A percentile compares a stretch with the other conserved stretches of the same genome.
Conservation (phyloP, 2,113 vertebrate genomes). For the Cheilinus undulatus region DNA sequence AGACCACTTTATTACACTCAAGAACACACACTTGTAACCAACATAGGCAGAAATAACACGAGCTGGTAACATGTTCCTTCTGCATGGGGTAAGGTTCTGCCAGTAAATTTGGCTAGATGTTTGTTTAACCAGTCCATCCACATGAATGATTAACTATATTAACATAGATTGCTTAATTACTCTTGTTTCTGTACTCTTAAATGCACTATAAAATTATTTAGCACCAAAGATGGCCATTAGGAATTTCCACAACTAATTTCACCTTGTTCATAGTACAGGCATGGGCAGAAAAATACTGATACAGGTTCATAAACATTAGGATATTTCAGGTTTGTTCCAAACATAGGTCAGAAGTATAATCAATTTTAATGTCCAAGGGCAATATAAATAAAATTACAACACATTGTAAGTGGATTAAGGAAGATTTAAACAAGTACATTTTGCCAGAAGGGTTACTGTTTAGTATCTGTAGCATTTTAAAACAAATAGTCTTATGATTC, state of each 20-base stretch:
- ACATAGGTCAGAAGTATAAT: neutral
- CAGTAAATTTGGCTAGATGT: neutral
- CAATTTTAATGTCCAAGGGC: neutral
- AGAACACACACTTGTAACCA: neutral
- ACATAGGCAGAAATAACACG: slow-evolving; percentile 2
- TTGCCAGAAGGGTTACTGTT: neutral
- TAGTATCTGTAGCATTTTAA: neutral
- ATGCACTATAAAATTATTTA: no score
- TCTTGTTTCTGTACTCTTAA: no score
- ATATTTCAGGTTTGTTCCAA: neutral
- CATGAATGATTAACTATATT: neutral
- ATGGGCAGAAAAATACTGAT: no score
- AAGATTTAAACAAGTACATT: neutral
- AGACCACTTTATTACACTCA: neutral
- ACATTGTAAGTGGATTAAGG: slow-evolving; percentile 20
- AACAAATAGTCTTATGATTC: neutral
- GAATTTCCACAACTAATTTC: no score
- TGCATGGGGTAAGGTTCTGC: no score
- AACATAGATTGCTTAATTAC: no score
- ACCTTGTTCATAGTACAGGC: no score
- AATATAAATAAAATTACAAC: no score
- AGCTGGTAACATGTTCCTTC: no score
- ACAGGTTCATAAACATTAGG: no score
- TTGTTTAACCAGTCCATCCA: neutral
- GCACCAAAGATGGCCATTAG: no score